Evolutionary conservation across 2,888 invertebrate species (phyloP).

Genomic region (Caenorhabditis macrosperma): DNA sequence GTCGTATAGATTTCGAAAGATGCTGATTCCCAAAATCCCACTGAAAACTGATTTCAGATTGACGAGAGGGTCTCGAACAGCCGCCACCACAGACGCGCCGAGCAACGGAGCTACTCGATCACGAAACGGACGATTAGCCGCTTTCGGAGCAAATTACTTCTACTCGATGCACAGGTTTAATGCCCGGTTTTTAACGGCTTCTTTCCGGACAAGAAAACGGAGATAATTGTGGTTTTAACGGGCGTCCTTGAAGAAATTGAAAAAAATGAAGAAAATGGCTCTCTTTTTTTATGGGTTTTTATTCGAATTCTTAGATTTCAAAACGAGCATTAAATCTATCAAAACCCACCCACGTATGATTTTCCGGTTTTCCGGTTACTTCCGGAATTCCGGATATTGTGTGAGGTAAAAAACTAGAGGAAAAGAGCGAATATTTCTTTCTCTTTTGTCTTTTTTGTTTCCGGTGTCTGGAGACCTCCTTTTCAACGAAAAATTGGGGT

Average conservation of each 20-base stretch:
- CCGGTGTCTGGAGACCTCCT: constrained; percentile 3
- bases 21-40: no score
- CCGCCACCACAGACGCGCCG: constrained; percentile 18
- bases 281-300: not conserved
- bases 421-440: no score
- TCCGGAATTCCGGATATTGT: not conserved
- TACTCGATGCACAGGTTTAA: constrained; percentile 53
- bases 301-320: no score
- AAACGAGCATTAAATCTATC: no score
- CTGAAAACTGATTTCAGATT: no score
- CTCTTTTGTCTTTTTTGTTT: not conserved
- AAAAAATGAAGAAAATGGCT: not conserved
- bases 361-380: no score
- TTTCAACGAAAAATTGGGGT: not conserved
- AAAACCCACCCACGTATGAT: no score
- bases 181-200: not conserved
- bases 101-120: constrained; percentile 39
- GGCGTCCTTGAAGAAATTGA: not conserved
- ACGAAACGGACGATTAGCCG: constrained; percentile 47
- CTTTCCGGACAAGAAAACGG: not conserved
- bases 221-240: not conserved
- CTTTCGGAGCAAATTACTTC: constrained; percentile 56
- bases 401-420: no score
- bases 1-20: no score
- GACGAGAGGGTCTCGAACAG: no score